These are phyloP conservation scores for Acanthaster planci DNA, from an alignment of 35 echinoderm and acorn worm genomes.

Conservation along the genomic window DNA sequence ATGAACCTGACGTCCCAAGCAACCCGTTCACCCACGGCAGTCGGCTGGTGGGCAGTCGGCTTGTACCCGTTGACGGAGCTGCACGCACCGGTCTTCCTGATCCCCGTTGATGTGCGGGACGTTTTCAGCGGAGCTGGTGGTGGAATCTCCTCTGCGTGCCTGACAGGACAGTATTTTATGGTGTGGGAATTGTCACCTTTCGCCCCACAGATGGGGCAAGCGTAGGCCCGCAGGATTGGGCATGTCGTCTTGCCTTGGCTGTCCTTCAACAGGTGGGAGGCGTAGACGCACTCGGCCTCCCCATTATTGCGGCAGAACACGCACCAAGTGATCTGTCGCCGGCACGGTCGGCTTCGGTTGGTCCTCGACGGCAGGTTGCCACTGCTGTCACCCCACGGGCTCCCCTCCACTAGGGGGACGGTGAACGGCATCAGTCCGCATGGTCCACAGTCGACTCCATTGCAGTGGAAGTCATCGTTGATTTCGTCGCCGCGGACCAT, in stretches of 20 bases:
- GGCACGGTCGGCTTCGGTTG: background rate
- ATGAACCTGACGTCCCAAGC: too few species aligned
- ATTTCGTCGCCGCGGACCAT: background rate
- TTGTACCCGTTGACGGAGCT: too few species aligned
- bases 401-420: background rate
- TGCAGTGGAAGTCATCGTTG: background rate
- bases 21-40: too few species aligned
- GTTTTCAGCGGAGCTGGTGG: constrained; percentile 1
- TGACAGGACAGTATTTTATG: constrained; percentile 86
- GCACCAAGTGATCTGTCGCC: constrained; percentile 50
- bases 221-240: constrained; percentile 80
- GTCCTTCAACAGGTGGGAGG: constrained; percentile 64
- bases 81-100: too few species aligned
- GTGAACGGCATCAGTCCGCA: background rate
- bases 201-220: constrained; percentile 82
- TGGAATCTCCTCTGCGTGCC: constrained; percentile 15
- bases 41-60: too few species aligned
- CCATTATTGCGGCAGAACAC: constrained; percentile 91
- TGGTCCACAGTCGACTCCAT: background rate
- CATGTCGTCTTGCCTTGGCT: constrained; percentile 48
- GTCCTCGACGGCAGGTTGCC: background rate
- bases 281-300: constrained; percentile 57
- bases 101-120: constrained; percentile 33
- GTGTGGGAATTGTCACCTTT: constrained; percentile 85
- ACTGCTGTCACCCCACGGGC: background rate